A percentile compares a stretch with the other conserved stretches of the same genome.
phyloP scores from a whole-genome alignment of 1,140 invertebrate genomes.

The Cotesia chilonis region DNA sequence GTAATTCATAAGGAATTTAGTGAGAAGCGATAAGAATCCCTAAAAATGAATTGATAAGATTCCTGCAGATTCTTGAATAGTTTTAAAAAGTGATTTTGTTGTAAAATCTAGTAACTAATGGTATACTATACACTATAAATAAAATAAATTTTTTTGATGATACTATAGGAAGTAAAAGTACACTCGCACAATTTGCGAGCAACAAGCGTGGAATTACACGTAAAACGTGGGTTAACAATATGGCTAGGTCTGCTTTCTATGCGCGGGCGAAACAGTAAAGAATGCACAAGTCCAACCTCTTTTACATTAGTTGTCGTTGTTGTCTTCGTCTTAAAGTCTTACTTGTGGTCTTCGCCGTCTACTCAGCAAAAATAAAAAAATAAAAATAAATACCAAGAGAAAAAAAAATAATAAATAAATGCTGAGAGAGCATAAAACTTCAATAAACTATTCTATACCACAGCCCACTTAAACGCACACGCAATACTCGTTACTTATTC shows the following conservation, averaged over 20 bases:
- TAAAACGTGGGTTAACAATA: conserved; percentile 52
- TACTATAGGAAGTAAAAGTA: background rate
- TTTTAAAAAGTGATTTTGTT: too few relatives aligned
- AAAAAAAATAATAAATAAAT: conserved; percentile 10
- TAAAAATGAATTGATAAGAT: too few relatives aligned
- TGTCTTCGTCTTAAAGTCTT: conserved; percentile 27
- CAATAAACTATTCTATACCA: conserved; percentile 35
- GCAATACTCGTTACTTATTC: conserved; percentile 31
- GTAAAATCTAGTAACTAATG: too few relatives aligned
- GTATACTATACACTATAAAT: background rate
- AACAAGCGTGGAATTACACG: conserved; percentile 37
- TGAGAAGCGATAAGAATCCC: too few relatives aligned
- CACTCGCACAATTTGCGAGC: background rate
- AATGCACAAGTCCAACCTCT: conserved; percentile 41
- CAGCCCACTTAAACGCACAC: conserved; percentile 45
- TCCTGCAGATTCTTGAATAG: too few relatives aligned
- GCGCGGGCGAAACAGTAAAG: conserved; percentile 44
- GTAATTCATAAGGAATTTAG: too few relatives aligned
- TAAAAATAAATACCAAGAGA: background rate
- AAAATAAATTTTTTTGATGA: background rate
- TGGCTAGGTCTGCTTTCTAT: conserved; percentile 55
- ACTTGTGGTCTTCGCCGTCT: conserved; percentile 29
- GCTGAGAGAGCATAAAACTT: conserved; percentile 34
- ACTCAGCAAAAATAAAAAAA: conserved; percentile 31
- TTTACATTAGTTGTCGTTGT: conserved; percentile 29